Conservation (phyloP, 2,888 invertebrate species). For the Orthonevra nobilis region DNA sequence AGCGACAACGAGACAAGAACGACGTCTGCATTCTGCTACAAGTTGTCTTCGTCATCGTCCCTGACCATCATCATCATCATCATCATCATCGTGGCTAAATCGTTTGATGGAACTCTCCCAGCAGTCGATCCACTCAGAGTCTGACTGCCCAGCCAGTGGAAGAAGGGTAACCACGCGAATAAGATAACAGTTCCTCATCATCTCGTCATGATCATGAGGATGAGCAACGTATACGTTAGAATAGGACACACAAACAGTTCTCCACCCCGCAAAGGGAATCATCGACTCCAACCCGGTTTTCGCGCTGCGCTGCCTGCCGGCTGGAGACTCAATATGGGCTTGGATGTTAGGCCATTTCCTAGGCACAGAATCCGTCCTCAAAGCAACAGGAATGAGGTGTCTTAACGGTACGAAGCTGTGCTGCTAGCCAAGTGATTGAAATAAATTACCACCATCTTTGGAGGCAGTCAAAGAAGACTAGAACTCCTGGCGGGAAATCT, state of each 20-base stretch:
- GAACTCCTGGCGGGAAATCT: not conserved
- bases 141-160: slow-evolving; percentile 3
- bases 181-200: slow-evolving; percentile 67
- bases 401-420: slow-evolving; percentile 57
- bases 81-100: slow-evolving; percentile 50
- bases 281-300: slow-evolving; percentile 38
- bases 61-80: slow-evolving; percentile 58
- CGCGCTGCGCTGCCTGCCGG: slow-evolving; percentile 44
- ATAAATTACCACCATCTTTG: slow-evolving; percentile 57
- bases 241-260: no score
- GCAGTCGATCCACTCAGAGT: slow-evolving; percentile 24
- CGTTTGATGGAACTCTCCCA: slow-evolving; percentile 29
- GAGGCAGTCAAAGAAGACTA: not conserved
- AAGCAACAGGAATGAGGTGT: slow-evolving; percentile 52
- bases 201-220: slow-evolving; percentile 23
- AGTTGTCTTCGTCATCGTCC: slow-evolving; percentile 43
- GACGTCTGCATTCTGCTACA: slow-evolving; percentile 55
- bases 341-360: slow-evolving; percentile 39
- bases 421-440: slow-evolving; percentile 49
- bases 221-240: slow-evolving; percentile 19
- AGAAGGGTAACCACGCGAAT: slow-evolving; percentile 43
- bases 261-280: no score
- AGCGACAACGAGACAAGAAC: slow-evolving; percentile 34
- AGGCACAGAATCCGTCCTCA: slow-evolving; percentile 36
- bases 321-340: slow-evolving; percentile 53